phyloP scores from a whole-genome alignment of 2,888 invertebrate genomes.

The Isoperla grammatica region DNA sequence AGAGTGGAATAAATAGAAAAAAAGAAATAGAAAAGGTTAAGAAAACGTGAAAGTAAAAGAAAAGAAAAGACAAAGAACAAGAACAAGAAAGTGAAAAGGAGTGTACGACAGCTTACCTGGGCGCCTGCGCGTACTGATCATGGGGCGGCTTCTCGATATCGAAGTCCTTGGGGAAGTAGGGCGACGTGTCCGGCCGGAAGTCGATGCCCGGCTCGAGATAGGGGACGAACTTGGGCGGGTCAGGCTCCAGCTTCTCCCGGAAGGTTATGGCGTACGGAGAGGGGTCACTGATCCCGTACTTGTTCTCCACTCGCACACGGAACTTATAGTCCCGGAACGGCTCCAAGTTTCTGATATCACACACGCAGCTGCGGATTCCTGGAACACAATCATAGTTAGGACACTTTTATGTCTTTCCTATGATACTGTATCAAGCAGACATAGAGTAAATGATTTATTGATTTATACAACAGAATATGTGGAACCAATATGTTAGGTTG shows the following conservation, averaged over 20 bases:
- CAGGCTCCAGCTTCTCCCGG: slow-evolving; percentile 69
- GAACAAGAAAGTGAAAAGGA: no score
- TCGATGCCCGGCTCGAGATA: slow-evolving; percentile 75
- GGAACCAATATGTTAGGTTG: no score
- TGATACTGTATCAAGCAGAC: no score
- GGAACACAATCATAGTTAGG: slow-evolving; percentile 25
- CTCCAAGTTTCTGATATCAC: slow-evolving; percentile 83
- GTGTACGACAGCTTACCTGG: slow-evolving; percentile 50
- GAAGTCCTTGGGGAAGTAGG: slow-evolving; percentile 87
- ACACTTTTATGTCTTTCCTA: no score
- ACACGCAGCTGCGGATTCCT: slow-evolving; percentile 76
- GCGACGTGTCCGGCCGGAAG: slow-evolving; percentile 77
- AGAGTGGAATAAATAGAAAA: no score
- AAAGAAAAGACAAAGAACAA: no score
- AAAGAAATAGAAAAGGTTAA: no score
- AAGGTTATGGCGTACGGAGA: slow-evolving; percentile 84
- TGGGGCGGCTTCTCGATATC: slow-evolving; percentile 83
- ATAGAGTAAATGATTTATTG: no score
- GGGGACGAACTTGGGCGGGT: slow-evolving; percentile 71
- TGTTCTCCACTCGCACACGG: slow-evolving; percentile 92
- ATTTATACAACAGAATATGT: no score
- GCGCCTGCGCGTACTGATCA: slow-evolving; percentile 76
- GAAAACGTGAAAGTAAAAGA: no score
- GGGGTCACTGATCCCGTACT: slow-evolving; percentile 93
- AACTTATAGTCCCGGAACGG: slow-evolving; percentile 94